phyloP scores from a whole-genome alignment of 2,113 vertebrate genomes.

The Syngnathus typhle region DNA sequence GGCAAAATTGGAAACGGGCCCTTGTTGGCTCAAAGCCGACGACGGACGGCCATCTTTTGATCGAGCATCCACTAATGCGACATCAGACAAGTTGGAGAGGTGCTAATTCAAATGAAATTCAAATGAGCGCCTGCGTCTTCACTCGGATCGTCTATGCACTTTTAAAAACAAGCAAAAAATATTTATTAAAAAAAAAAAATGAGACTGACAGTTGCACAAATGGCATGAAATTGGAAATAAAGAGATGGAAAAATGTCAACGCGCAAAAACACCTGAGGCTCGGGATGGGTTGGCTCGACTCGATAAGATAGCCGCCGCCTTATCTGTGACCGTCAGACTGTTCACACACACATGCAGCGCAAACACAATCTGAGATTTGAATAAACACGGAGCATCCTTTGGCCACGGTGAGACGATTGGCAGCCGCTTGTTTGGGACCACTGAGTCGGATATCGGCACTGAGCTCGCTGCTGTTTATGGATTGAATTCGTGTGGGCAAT shows the following conservation, averaged over 20 bases:
- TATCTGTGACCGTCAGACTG: slow-evolving; percentile 57
- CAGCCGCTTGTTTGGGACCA: slow-evolving; percentile 44
- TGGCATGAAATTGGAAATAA: slow-evolving; percentile 53
- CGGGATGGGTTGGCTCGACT: slow-evolving; percentile 49
- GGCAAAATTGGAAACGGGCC: neutral
- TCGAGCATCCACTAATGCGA: neutral
- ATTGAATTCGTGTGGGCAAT: neutral
- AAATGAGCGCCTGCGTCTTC: neutral
- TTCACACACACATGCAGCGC: slow-evolving; percentile 24
- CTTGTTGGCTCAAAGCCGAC: neutral
- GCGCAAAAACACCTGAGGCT: slow-evolving; percentile 48
- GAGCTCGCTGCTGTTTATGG: slow-evolving; percentile 15
- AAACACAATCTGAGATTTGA: slow-evolving; percentile 27
- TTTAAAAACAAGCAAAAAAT: neutral
- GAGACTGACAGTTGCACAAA: slow-evolving; percentile 22
- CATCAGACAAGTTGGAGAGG: slow-evolving; percentile 5
- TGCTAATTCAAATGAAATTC: slow-evolving; percentile 5
- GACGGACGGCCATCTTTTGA: slow-evolving; percentile 1
- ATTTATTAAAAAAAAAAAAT: neutral
- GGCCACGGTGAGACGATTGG: slow-evolving; percentile 40
- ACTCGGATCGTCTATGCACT: neutral
- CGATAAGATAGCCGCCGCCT: slow-evolving; percentile 60
- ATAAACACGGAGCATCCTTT: slow-evolving; percentile 29
- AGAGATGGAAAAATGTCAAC: slow-evolving; percentile 32
- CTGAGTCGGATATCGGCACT: slow-evolving; percentile 19